Evolutionary conservation across 1,140 invertebrate species (phyloP).

Genomic region (Panulirus ornatus): DNA sequence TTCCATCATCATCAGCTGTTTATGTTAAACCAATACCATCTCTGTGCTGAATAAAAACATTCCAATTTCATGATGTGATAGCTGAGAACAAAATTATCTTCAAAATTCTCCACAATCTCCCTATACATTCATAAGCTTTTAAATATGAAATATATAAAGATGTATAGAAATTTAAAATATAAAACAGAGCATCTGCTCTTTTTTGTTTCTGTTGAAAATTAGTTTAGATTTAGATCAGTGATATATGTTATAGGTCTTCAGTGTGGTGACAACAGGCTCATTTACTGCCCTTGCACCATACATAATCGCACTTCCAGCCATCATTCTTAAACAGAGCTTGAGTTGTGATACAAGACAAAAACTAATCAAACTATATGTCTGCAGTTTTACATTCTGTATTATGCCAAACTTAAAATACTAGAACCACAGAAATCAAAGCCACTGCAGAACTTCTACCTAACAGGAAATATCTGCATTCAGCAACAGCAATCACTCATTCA

Average conservation of each 20-base stretch:
- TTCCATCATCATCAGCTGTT: neutral
- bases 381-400: neutral
- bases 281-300: neutral
- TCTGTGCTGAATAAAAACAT: neutral
- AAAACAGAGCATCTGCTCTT: neutral
- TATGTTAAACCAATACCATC: neutral
- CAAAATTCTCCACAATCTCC: neutral
- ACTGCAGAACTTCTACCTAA: neutral
- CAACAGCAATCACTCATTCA: neutral
- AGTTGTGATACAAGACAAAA: conserved; percentile 9
- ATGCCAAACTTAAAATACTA: conserved; percentile 8
- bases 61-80: neutral
- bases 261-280: conserved; percentile 4
- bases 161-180: conserved; percentile 18
- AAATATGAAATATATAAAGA: conserved; percentile 17
- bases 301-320: conserved; percentile 19
- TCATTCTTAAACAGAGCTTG: conserved; percentile 30
- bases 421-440: neutral
- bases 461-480: neutral
- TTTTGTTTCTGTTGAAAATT: conserved; percentile 24
- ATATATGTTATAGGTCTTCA: conserved; percentile 22
- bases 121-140: conserved; percentile 27
- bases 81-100: neutral
- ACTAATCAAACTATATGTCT: conserved; percentile 17
- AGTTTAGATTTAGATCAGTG: conserved; percentile 24